A percentile compares a stretch with the other conserved stretches of the same genome.
phyloP scores from a whole-genome alignment of 2,113 vertebrate genomes.

The Colossoma macropomum region DNA sequence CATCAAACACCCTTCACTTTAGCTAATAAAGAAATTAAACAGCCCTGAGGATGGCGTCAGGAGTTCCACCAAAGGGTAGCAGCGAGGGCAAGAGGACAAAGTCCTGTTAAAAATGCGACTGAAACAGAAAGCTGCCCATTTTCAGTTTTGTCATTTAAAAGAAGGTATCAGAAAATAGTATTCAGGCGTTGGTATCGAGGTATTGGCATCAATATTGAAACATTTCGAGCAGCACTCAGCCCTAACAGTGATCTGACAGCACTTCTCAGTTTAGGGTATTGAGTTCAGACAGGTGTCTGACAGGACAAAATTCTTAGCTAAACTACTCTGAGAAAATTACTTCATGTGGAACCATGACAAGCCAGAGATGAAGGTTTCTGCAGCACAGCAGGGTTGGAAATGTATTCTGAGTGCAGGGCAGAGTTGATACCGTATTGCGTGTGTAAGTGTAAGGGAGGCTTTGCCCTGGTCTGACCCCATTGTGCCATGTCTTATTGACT shows the following conservation, averaged over 20 bases:
- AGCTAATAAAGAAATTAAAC: too few relatives aligned
- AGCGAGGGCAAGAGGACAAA: too few relatives aligned
- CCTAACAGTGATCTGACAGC: background rate
- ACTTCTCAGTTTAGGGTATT: background rate
- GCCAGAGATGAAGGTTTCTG: constrained; percentile 9
- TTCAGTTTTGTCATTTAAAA: too few relatives aligned
- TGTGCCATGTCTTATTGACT: constrained; percentile 32
- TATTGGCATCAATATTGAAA: too few relatives aligned
- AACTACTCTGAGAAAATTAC: constrained; percentile 3
- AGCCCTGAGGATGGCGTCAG: too few relatives aligned
- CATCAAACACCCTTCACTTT: too few relatives aligned
- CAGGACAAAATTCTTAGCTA: background rate
- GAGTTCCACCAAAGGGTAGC: too few relatives aligned
- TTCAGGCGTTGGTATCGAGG: too few relatives aligned
- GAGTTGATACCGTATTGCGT: background rate
- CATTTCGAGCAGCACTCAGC: too few relatives aligned
- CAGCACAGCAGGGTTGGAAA: background rate
- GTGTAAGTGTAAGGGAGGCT: background rate
- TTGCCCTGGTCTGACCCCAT: constrained; percentile 32
- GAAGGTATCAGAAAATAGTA: too few relatives aligned
- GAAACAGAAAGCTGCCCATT: too few relatives aligned
- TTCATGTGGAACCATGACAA: constrained; percentile 11
- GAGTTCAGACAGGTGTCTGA: background rate
- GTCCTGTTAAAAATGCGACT: too few relatives aligned
- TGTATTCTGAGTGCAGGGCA: background rate